phyloP scores from a whole-genome alignment of 2,797 vertebrate genomes.

The Pseudochaenichthys georgianus region DNA sequence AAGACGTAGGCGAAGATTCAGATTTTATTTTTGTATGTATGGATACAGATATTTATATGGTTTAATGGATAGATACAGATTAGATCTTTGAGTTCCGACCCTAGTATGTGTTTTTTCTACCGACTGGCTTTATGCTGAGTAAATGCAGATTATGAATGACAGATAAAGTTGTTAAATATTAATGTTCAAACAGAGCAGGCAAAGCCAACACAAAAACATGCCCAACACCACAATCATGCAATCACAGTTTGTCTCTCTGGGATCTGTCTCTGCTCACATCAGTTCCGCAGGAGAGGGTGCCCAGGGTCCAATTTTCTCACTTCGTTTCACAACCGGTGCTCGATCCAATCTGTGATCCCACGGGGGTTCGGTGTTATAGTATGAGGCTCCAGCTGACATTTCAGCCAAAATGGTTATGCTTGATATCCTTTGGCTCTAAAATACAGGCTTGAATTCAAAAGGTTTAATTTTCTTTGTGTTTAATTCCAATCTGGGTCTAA shows the following conservation, averaged over 20 bases:
- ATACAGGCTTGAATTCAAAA: background rate
- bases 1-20: too few species aligned
- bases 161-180: background rate
- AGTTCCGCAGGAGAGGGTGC: background rate
- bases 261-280: background rate
- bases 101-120: background rate
- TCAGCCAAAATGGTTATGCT: constrained; percentile 1
- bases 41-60: background rate
- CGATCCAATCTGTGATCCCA: constrained; percentile 7
- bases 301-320: constrained; percentile 8
- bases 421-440: background rate
- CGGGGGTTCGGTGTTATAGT: background rate
- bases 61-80: background rate
- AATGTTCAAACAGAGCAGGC: background rate
- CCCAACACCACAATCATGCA: background rate
- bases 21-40: too few species aligned
- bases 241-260: constrained; percentile 15
- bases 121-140: background rate
- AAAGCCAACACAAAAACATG: background rate
- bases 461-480: background rate
- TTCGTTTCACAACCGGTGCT: constrained; percentile 17
- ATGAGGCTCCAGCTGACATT: constrained; percentile 18
- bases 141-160: background rate
- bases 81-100: too few species aligned
- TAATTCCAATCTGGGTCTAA: background rate